These are phyloP conservation scores for Lydus trimaculatus DNA, from an alignment of 2,888 invertebrate genomes.

Conservation along the genomic window DNA sequence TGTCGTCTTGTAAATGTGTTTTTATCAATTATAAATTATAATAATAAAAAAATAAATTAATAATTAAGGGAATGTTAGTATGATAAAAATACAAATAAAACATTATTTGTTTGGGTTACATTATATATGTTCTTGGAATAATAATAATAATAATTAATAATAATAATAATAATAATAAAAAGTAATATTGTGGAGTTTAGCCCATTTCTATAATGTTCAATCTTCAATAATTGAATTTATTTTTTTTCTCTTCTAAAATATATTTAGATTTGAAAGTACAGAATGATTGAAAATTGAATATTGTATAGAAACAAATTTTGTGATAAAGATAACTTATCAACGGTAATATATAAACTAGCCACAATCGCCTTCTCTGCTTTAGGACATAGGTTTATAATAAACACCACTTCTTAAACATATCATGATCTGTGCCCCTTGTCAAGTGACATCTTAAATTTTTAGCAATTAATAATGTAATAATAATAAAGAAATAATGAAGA, in stretches of 20 bases:
- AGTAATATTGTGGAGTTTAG: conserved; percentile 48
- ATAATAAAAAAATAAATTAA: conserved; percentile 18
- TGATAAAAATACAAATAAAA: conserved; percentile 35
- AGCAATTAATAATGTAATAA: conserved; percentile 60
- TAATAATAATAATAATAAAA: conserved; percentile 31
- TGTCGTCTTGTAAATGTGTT: conserved; percentile 62
- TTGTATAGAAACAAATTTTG: conserved; percentile 49
- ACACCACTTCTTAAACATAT: conserved; percentile 81
- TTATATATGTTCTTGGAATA: conserved; percentile 54
- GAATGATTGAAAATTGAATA: conserved; percentile 28
- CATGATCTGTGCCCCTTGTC: conserved; percentile 81
- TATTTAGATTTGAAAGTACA: not conserved
- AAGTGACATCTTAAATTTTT: conserved; percentile 65
- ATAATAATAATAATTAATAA: conserved; percentile 18
- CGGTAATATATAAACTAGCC: conserved; percentile 60
- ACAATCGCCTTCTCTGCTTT: conserved; percentile 66
- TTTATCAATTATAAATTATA: conserved; percentile 41
- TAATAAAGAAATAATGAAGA: conserved; percentile 40
- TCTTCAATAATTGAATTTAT: conserved; percentile 26
- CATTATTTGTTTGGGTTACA: conserved; percentile 52
- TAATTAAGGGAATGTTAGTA: conserved; percentile 32
- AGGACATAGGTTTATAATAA: conserved; percentile 66
- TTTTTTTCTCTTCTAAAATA: not conserved
- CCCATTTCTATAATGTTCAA: conserved; percentile 2
- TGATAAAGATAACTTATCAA: conserved; percentile 57